phyloP scores from a whole-genome alignment of 2,113 vertebrate genomes.

The Clarias macrocephalus region DNA sequence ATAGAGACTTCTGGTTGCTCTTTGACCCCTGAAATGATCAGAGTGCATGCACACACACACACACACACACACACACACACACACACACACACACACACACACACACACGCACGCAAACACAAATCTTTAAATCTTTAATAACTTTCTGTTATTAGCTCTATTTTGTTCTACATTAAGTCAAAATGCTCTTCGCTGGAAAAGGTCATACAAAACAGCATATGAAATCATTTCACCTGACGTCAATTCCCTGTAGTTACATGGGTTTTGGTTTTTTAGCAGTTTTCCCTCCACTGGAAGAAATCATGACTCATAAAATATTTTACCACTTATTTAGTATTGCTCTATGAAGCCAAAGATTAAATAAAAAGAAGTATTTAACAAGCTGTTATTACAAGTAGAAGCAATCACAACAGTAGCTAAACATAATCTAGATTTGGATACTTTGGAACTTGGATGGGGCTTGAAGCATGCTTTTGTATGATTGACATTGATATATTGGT shows the following conservation, averaged over 20 bases:
- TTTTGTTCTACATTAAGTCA: not conserved
- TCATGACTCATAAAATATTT: too few relatives aligned
- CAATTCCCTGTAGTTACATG: not conserved
- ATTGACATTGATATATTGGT: too few relatives aligned
- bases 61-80: conserved; percentile 10
- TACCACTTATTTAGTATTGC: not conserved
- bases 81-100: conserved; percentile 3
- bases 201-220: not conserved
- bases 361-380: not conserved
- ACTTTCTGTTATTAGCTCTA: not conserved
- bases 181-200: not conserved
- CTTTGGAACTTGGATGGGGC: not conserved
- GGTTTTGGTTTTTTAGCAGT: not conserved
- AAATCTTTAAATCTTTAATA: not conserved
- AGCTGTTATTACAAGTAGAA: not conserved
- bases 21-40: conserved; percentile 44
- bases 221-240: not conserved
- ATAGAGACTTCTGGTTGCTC: conserved; percentile 40
- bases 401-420: not conserved
- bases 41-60: not conserved
- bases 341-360: not conserved
- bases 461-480: not conserved
- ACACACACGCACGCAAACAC: not conserved
- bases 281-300: not conserved
- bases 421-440: not conserved